Evolutionary conservation across 2,888 invertebrate genomes (phyloP), one percentile per base, ranked within the genome.

Genomic region (Drosophila pseudotakahashii): DNA sequence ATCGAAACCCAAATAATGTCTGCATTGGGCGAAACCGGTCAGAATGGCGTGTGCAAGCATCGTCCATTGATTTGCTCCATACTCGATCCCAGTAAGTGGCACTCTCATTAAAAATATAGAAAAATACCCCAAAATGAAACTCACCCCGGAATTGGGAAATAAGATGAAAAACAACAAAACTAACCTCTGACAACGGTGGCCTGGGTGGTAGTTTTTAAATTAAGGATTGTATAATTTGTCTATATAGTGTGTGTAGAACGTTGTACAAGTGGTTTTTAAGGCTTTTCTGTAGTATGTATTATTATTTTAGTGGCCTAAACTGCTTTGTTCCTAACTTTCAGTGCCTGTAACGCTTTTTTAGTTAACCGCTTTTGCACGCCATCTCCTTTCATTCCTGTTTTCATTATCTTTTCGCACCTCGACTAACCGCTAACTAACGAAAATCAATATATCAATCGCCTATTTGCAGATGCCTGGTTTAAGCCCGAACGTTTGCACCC

Each of bases 401-500:
- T 61, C 63, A 79, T 63, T 64, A 42, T 69, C 67, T 79, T 68
- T 73, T 74, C 73, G 79, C 81, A 74, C 76, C 69, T 36, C 66
- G 75, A 79, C 77, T 79, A 76, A 86, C 79, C 58, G 84, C 82
- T 80, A 79, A 83, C 81, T 86, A 89, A 89, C 84, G 78, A 79
- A 75, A 84, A 87, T 83, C 89, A 88, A 85, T 90, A 88, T 90
- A 90, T 90, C 86, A 86, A 90, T 88, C 78, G 81, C 86, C 80
- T 89, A 90, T 90, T 91, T 97, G 90, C 96, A 97, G 97, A 96
- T 95, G 96, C 97, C 94, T 97, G 97, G 97, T 97, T 97, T 94
- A 96, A 96, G 93, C 97, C 97, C 91, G 96, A 96, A 93, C 95
- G 96, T 93, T 95, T 97, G 93, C 96, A 97, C 93, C 97, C 97